These are phyloP conservation scores for Metellina segmentata DNA, from an alignment of 2,888 invertebrate genomes.

Conservation along the genomic window DNA sequence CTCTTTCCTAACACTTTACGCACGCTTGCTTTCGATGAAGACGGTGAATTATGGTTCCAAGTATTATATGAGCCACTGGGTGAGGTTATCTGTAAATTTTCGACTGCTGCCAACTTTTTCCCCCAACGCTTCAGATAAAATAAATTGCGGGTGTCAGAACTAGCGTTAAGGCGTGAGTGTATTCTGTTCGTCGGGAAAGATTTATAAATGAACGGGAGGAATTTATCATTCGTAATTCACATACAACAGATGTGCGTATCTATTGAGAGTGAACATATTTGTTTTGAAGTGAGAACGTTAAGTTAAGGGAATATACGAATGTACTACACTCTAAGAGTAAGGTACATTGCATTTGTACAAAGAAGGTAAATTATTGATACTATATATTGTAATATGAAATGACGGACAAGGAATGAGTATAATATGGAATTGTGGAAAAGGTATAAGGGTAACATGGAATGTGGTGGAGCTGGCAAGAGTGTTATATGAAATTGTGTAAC, in stretches of 20 bases:
- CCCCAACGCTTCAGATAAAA: not conserved
- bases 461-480: no score
- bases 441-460: no score
- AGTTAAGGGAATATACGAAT: not conserved
- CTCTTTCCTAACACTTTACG: not conserved
- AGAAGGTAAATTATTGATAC: no score
- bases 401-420: no score
- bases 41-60: not conserved
- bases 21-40: conserved; percentile 18
- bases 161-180: not conserved
- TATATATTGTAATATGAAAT: no score
- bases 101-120: not conserved
- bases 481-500: no score
- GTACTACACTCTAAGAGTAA: no score
- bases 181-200: not conserved
- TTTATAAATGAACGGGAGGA: not conserved
- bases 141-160: not conserved
- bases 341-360: no score
- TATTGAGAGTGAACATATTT: not conserved
- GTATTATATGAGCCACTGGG: not conserved
- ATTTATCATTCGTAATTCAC: not conserved
- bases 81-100: conserved; percentile 7
- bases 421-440: no score
- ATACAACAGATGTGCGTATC: not conserved
- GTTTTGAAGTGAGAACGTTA: not conserved